phyloP scores from a whole-genome alignment of 2,888 invertebrate species.

The Drosophila fungiperda region DNA sequence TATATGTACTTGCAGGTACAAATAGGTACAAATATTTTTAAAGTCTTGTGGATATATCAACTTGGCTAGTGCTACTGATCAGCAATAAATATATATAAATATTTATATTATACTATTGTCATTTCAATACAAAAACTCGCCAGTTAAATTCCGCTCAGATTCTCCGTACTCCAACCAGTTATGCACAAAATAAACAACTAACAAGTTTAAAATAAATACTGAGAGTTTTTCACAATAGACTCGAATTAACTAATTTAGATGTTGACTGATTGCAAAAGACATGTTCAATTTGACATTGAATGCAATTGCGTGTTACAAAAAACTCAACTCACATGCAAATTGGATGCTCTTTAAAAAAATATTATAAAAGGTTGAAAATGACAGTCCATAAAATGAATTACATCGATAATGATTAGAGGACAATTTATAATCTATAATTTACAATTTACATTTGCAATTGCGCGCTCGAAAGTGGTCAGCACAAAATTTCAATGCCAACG shows the following conservation, averaged over 20 bases:
- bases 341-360: constrained; percentile 14
- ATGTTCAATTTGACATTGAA: constrained; percentile 23
- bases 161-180: background rate
- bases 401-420: constrained; percentile 2
- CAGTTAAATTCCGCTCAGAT: background rate
- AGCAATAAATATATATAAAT: too few species aligned
- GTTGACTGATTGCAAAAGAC: constrained; percentile 33
- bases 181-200: background rate
- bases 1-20: background rate
- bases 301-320: constrained; percentile 32
- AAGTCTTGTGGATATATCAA: too few species aligned
- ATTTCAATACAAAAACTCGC: background rate
- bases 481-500: constrained; percentile 21
- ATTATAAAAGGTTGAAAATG: constrained; percentile 17
- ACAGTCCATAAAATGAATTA: constrained; percentile 1
- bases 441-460: constrained; percentile 14
- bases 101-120: too few species aligned
- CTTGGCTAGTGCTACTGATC: too few species aligned
- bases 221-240: background rate
- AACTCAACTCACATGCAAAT: constrained; percentile 22
- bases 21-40: background rate
- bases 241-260: constrained; percentile 23
- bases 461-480: constrained; percentile 36
- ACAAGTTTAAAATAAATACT: background rate
- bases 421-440: constrained; percentile 5